phyloP scores from a whole-genome alignment of 1,140 invertebrate species.

The Camponotus vicinus region DNA sequence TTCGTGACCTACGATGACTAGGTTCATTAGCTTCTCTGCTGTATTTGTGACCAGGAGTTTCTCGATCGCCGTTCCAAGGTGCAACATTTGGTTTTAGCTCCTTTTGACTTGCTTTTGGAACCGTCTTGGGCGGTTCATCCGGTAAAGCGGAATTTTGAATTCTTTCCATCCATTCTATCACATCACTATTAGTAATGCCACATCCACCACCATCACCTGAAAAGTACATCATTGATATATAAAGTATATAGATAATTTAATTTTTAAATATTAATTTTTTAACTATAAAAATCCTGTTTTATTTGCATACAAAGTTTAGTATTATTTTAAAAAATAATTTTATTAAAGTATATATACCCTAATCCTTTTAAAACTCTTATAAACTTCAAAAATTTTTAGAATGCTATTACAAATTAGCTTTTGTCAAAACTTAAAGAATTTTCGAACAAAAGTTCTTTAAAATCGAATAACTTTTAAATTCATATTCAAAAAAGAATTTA shows the following conservation, averaged over 20 bases:
- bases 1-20: constrained; percentile 85
- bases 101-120: constrained; percentile 81
- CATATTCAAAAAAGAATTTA: too few relatives aligned
- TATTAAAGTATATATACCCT: too few relatives aligned
- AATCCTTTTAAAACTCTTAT: too few relatives aligned
- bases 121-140: constrained; percentile 84
- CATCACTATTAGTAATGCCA: constrained; percentile 92
- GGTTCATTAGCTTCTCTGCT: constrained; percentile 89
- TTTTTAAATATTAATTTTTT: background rate
- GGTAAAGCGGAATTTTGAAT: constrained; percentile 95
- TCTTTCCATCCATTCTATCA: constrained; percentile 96
- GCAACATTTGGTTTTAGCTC: constrained; percentile 74
- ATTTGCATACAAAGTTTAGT: too few relatives aligned
- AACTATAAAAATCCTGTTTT: too few relatives aligned
- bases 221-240: background rate
- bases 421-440: too few relatives aligned
- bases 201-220: constrained; percentile 93
- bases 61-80: constrained; percentile 79
- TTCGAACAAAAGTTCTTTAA: too few relatives aligned
- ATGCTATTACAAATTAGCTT: too few relatives aligned
- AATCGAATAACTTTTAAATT: too few relatives aligned
- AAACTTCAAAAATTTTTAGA: too few relatives aligned
- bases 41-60: constrained; percentile 88
- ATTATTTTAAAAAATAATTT: too few relatives aligned
- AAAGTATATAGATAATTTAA: too few relatives aligned